These are phyloP conservation scores for Clitarchus hookeri DNA, from an alignment of 2,888 invertebrate genomes.

Conservation along the genomic window DNA sequence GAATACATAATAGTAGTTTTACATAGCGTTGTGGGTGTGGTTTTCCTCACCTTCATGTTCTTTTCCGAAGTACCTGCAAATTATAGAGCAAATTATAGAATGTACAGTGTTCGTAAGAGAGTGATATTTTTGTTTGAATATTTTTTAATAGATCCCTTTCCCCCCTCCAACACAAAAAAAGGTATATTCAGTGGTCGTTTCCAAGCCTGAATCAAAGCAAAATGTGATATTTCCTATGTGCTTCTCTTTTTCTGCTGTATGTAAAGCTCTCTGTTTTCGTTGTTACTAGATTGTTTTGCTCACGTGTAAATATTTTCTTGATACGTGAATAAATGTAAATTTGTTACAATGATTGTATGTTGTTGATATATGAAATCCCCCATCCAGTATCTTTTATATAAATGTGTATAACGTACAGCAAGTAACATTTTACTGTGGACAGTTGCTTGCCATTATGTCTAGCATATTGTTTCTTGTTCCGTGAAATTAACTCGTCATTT, in stretches of 20 bases:
- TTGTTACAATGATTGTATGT: neutral
- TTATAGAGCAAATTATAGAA: neutral
- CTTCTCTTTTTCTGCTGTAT: neutral
- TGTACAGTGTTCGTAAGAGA: neutral
- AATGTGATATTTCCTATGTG: slow-evolving; percentile 7
- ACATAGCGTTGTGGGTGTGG: neutral
- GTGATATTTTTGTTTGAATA: neutral
- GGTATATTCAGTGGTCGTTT: neutral
- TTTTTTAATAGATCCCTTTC: neutral
- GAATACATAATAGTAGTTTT: neutral
- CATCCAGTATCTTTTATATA: too few relatives aligned
- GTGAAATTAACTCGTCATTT: too few relatives aligned
- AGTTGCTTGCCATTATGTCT: too few relatives aligned
- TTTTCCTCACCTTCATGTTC: neutral
- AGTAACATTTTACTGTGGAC: too few relatives aligned
- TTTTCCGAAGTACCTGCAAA: neutral
- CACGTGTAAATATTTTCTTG: neutral
- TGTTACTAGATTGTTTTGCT: neutral
- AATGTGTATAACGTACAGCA: too few relatives aligned
- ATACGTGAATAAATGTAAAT: neutral
- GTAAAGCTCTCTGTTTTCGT: neutral
- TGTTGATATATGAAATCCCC: too few relatives aligned
- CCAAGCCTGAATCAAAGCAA: neutral
- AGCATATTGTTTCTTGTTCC: too few relatives aligned
- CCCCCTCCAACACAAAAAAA: neutral